A percentile compares a stretch with the other conserved stretches of the same genome.
These are phyloP conservation scores for Muntiacus reevesi DNA, from an alignment of 2,113 vertebrate genomes.

Conservation along the genomic window DNA sequence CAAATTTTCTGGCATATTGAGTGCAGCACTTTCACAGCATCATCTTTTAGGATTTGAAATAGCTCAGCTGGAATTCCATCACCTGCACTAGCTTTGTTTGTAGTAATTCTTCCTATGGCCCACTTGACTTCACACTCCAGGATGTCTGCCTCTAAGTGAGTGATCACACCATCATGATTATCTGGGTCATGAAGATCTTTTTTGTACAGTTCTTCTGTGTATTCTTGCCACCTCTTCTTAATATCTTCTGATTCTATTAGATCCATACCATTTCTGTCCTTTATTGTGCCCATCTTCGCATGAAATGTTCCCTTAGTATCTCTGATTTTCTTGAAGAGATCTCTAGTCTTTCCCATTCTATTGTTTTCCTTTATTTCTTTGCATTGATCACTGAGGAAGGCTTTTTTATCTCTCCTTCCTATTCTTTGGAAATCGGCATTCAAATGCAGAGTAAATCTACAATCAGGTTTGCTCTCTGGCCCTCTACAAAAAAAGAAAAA, in stretches of 20 bases:
- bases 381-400: background rate
- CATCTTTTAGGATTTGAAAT: background rate
- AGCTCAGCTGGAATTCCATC: background rate
- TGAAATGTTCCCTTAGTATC: background rate
- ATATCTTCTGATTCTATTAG: accelerated
- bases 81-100: background rate
- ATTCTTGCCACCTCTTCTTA: background rate
- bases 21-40: background rate
- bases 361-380: background rate
- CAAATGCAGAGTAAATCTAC: background rate
- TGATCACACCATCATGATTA: background rate
- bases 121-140: background rate
- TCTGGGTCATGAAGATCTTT: background rate
- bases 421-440: background rate
- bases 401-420: background rate
- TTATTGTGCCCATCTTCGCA: background rate
- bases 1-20: background rate
- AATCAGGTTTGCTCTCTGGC: background rate
- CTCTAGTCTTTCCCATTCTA: background rate
- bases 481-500: background rate
- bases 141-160: background rate
- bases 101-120: background rate
- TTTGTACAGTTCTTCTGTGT: background rate
- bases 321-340: background rate
- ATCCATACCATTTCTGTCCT: background rate